Conservation (phyloP, 1,140 invertebrate genomes). For the Anthonomus grandis region DNA sequence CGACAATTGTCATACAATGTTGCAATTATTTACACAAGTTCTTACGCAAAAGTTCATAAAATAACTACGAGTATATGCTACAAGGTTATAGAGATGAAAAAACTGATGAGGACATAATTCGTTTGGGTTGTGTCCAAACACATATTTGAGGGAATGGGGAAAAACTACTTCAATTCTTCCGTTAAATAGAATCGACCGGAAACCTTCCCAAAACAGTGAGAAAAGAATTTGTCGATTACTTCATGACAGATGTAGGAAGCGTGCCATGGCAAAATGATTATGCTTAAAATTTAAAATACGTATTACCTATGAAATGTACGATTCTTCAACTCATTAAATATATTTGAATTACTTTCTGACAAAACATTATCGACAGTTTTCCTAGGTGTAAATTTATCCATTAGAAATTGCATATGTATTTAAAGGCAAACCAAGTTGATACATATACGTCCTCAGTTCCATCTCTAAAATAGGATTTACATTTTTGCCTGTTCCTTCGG, state of each 20-base stretch:
- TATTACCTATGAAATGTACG: background rate
- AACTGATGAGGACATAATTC: background rate
- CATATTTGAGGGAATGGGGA: no score
- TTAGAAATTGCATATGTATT: background rate
- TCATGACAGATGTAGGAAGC: background rate
- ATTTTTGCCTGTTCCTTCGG: no score
- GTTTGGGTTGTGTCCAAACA: no score
- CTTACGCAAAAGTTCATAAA: background rate
- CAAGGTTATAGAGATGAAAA: background rate
- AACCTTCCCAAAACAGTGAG: background rate
- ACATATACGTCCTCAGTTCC: background rate
- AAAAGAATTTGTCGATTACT: background rate
- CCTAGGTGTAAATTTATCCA: background rate
- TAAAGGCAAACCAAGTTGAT: background rate
- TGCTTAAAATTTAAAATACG: background rate
- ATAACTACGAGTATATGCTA: background rate
- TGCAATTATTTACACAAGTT: background rate
- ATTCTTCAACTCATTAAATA: background rate
- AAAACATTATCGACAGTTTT: background rate
- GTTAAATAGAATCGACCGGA: background rate
- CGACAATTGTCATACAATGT: background rate
- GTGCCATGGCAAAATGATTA: slow-evolving; percentile 5
- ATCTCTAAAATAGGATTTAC: background rate
- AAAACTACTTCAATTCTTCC: background rate
- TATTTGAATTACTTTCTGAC: background rate